These are phyloP conservation scores for Apistogramma diplotaenia DNA, from an alignment of 2,113 vertebrate species.

Conservation along the genomic window DNA sequence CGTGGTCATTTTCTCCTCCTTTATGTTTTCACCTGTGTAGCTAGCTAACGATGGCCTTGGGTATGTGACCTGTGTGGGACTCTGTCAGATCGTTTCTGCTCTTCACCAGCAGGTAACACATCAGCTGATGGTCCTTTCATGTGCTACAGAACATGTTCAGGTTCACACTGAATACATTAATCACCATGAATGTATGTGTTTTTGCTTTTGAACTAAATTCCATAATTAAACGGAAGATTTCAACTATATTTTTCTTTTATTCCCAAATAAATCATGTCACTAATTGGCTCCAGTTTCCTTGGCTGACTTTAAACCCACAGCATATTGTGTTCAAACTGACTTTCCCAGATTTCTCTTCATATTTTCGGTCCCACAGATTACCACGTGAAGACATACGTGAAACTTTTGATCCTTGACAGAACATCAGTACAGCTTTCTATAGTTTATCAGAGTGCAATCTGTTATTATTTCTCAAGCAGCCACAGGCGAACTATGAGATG, in stretches of 20 bases:
- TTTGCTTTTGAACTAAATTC: background rate
- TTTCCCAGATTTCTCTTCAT: background rate
- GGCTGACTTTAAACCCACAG: background rate
- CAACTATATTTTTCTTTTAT: background rate
- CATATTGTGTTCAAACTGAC: background rate
- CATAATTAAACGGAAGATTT: background rate
- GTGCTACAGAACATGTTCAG: background rate
- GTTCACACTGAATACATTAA: background rate
- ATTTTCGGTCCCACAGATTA: background rate
- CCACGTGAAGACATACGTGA: background rate
- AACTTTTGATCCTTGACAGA: background rate
- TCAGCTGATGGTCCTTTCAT: background rate
- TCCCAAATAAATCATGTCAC: background rate
- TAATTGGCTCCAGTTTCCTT: background rate
- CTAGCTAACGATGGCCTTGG: no score
- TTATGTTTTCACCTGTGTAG: no score
- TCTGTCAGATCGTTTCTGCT: background rate
- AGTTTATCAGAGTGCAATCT: conserved; percentile 64
- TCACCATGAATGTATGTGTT: background rate
- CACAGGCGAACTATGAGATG: background rate
- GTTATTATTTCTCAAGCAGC: conserved; percentile 39
- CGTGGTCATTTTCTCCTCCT: no score
- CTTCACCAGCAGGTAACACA: background rate
- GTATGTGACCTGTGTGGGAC: background rate
- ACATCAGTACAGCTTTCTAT: background rate